Conservation (phyloP, 2,797 vertebrate species). For the Sebastes oblongus region DNA sequence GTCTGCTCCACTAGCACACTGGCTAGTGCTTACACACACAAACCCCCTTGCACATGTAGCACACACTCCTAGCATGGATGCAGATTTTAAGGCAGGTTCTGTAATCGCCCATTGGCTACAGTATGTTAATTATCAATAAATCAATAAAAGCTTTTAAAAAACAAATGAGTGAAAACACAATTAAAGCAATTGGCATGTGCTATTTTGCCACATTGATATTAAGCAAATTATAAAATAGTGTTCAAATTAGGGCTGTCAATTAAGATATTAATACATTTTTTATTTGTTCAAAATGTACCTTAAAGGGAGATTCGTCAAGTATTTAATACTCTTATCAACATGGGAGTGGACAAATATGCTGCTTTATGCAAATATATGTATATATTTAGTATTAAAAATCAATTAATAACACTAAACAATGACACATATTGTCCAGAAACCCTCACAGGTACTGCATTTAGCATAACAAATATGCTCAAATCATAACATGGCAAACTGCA, state of each 20-base stretch:
- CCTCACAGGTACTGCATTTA: no score
- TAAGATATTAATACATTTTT: no score
- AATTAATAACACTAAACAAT: no score
- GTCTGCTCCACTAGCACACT: constrained; percentile 69
- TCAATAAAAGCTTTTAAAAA: background rate
- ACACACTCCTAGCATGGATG: background rate
- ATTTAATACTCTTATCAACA: no score
- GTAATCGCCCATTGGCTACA: background rate
- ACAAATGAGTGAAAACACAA: background rate
- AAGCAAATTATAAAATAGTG: background rate
- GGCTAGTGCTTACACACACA: constrained; percentile 37
- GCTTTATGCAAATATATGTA: no score
- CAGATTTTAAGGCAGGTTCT: background rate
- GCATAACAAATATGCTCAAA: no score
- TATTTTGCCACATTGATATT: background rate
- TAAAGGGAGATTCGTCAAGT: no score
- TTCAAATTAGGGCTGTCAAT: no score
- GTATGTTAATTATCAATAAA: background rate
- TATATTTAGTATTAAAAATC: no score
- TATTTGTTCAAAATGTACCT: no score
- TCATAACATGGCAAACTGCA: accelerated
- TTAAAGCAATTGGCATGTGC: background rate
- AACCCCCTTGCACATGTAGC: background rate
- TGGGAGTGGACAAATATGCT: no score
- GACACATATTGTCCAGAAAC: no score